Conservation (phyloP, 2,888 invertebrate genomes). For the Acronicta leporina region DNA sequence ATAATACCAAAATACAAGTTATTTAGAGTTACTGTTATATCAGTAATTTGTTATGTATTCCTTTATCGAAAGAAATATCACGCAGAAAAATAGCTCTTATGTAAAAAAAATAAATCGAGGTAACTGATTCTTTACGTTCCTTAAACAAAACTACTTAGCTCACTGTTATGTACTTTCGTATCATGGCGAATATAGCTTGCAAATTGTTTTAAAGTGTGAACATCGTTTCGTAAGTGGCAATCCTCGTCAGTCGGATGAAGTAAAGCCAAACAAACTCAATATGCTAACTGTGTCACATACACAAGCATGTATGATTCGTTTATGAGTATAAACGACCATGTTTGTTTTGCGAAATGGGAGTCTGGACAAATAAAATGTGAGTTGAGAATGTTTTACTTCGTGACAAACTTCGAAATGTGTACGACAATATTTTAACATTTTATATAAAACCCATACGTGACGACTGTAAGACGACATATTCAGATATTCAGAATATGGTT, state of each 20-base stretch:
- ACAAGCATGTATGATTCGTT: slow-evolving; percentile 60
- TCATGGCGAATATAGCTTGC: slow-evolving; percentile 43
- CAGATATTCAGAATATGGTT: slow-evolving; percentile 1
- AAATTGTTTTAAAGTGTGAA: slow-evolving; percentile 41
- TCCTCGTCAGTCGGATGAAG: slow-evolving; percentile 54
- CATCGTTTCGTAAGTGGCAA: slow-evolving; percentile 50
- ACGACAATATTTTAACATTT: too few relatives aligned
- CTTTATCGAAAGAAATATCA: slow-evolving; percentile 8
- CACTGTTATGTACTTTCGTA: slow-evolving; percentile 35
- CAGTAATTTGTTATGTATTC: background rate
- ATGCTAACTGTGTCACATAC: slow-evolving; percentile 53
- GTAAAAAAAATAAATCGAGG: slow-evolving; percentile 13
- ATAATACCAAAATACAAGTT: too few relatives aligned
- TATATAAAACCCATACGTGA: too few relatives aligned
- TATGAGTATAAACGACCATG: slow-evolving; percentile 58
- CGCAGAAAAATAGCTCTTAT: slow-evolving; percentile 3
- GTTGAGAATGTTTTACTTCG: slow-evolving; percentile 15
- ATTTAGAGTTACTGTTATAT: too few relatives aligned
- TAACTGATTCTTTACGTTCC: slow-evolving; percentile 31
- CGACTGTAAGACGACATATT: too few relatives aligned
- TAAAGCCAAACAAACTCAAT: slow-evolving; percentile 63
- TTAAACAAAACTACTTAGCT: slow-evolving; percentile 32
- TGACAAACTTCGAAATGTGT: slow-evolving; percentile 29
- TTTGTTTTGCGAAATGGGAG: slow-evolving; percentile 60
- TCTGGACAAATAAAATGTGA: slow-evolving; percentile 42